Evolutionary conservation across 2,888 invertebrate species (phyloP), one percentile per base, ranked within the genome.

Genomic region (Cremastinae sp.): DNA sequence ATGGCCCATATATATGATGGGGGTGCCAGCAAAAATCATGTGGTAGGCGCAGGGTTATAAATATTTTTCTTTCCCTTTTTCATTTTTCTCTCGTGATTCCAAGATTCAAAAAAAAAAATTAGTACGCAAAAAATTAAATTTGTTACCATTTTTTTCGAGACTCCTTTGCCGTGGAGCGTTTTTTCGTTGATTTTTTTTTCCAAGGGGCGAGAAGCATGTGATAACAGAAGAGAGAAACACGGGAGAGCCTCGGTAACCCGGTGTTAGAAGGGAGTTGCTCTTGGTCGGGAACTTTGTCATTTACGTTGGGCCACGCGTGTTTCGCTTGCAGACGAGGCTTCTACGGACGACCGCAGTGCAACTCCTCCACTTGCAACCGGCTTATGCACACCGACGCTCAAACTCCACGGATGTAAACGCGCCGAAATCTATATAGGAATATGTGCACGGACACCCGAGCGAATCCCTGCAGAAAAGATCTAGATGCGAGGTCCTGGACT

Each of bases 271-370:
- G 65, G 47, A 58, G 58, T 69, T 51, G 43, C 75, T 62, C 36
- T 41, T 36, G 38, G 72, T 69, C 41, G 69, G 28, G 62, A 79
- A 79, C 74, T 75, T 75, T 69, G 75, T 79, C 75, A 78, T 78
- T 75, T 78, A 74, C 71, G 64, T 68, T 54, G 62, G 69, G 71
- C 68, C 71, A 78, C 69, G 79, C 79, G 78, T 79, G 79, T 79
- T 75, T 78, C 74, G 79, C 79, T 65, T 79, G 75, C 75, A 73
- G 70, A 74, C 66, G 71, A 78, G 72, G 45, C 61, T 64, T 54
- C 28, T 5, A 45, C 12, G 66, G 45, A 36, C 64, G 56, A 64
- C 59, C 59, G 68, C 71, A 56, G 66, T 59, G 43, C 41, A 72
- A 62, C 71, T 70, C 51, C 34, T 64, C 74, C 53, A 41, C 54